Evolutionary conservation across 2,113 vertebrate genomes (phyloP).

Genomic region (Oncorhynchus masou): DNA sequence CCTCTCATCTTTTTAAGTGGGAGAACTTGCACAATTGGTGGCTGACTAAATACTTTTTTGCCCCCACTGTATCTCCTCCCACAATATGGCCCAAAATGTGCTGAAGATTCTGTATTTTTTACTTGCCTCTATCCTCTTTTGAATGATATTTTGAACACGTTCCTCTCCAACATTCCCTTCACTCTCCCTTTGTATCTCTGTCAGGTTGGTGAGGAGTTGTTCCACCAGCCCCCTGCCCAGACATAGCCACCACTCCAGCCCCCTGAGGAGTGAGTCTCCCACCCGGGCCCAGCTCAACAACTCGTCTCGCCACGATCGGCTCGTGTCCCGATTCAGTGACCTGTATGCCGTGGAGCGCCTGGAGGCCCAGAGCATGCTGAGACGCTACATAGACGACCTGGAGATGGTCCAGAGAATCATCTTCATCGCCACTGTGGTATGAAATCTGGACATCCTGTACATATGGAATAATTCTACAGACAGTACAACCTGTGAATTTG

Average conservation of each 20-base stretch:
- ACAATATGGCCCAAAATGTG: no score
- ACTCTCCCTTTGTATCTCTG: not conserved
- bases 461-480: no score
- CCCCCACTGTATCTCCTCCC: no score
- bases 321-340: constrained; percentile 83
- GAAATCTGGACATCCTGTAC: constrained; percentile 19
- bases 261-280: constrained; percentile 71
- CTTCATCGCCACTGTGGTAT: constrained; percentile 87
- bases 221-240: constrained; percentile 60
- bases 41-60: no score
- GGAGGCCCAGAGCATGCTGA: constrained; percentile 80
- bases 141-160: not conserved
- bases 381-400: constrained; percentile 73
- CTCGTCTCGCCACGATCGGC: constrained; percentile 76
- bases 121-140: no score
- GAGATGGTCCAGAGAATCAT: constrained; percentile 89
- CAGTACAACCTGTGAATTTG: not conserved
- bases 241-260: constrained; percentile 66
- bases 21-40: no score
- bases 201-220: constrained; percentile 73
- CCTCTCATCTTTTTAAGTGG: no score
- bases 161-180: not conserved
- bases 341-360: constrained; percentile 84
- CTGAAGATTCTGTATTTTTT: no score
- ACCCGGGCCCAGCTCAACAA: constrained; percentile 71